Conservation (phyloP, 1,140 invertebrate species). For the Polyergus mexicanus region DNA sequence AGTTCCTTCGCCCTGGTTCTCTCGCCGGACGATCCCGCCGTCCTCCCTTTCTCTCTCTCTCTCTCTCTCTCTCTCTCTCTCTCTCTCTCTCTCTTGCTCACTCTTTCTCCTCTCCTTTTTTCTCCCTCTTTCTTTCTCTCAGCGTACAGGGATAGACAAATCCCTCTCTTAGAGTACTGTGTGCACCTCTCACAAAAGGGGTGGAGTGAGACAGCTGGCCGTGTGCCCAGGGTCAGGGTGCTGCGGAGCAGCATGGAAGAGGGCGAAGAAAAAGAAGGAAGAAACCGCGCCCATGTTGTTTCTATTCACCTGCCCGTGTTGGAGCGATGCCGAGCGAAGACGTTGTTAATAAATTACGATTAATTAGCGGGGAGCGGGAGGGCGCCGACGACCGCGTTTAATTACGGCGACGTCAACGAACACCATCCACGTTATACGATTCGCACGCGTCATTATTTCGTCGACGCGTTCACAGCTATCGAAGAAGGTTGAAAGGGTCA, state of each 20-base stretch:
- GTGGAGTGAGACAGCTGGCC: constrained; percentile 76
- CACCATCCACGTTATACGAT: constrained; percentile 59
- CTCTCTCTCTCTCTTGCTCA: constrained; percentile 41
- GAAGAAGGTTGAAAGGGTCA: neutral
- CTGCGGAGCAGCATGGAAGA: constrained; percentile 66
- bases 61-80: constrained; percentile 4
- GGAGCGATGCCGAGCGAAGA: constrained; percentile 57
- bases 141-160: constrained; percentile 72
- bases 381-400: constrained; percentile 27
- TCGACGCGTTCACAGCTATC: constrained; percentile 64
- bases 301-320: constrained; percentile 74
- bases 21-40: constrained; percentile 65
- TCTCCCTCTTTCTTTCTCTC: constrained; percentile 41
- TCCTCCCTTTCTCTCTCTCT: constrained; percentile 62
- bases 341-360: constrained; percentile 67
- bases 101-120: constrained; percentile 45
- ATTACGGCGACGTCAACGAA: constrained; percentile 56
- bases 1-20: constrained; percentile 61
- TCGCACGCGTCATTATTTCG: constrained; percentile 56
- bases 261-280: constrained; percentile 70
- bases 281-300: constrained; percentile 73
- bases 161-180: constrained; percentile 67
- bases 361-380: constrained; percentile 59
- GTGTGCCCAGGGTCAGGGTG: constrained; percentile 77
- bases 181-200: constrained; percentile 68